Evolutionary conservation across 2,888 invertebrate genomes (phyloP), one percentile per base, ranked within the genome.

Genomic region (Aethes cnicana): DNA sequence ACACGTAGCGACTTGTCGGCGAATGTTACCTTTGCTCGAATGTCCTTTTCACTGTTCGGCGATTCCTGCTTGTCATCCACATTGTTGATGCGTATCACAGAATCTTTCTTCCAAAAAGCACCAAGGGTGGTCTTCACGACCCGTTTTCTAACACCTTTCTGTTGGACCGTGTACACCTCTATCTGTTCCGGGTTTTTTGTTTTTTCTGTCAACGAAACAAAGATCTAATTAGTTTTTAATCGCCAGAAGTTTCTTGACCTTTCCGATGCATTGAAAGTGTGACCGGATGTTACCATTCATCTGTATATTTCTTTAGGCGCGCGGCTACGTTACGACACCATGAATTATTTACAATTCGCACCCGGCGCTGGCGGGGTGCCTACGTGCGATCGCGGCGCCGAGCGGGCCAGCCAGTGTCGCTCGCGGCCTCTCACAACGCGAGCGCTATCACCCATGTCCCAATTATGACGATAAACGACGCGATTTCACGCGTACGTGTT

Each of bases 171-270:
- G 89, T 91, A 93, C 71, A 94, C 91, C 66, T 92, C 92, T 85
- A 94, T 91, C 84, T 93, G 91, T 79, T 93, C 92, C 74, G 93
- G 92, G 89, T 93, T 92, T 85, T 93, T 93, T 86, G 93, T 93
- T 88, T 93, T 93, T 87, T 94, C 94, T 94, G 87, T 66, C 69
- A 77, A 71, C 59, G 75, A 73, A 66, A 58, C 36, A 56, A 18
- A 56, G n/a, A n/a, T 12, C 28, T 47, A 33, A 41, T 28, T 28
- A 28, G 42, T 36, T 23, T 32, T 28, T 32, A 43, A 30, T 32
- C 32, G 21, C 18, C 20, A 12, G 11, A 28, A 12, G 37, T 52
- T 44, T 35, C 39, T 33, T 52, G 52, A 52, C 39, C 52, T 52
- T 32, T 39, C 3, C 21, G 6, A 17, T 7, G 4, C 18, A 4